Conservation (phyloP, 2,888 invertebrate genomes). For the Calliopum simillimum region DNA sequence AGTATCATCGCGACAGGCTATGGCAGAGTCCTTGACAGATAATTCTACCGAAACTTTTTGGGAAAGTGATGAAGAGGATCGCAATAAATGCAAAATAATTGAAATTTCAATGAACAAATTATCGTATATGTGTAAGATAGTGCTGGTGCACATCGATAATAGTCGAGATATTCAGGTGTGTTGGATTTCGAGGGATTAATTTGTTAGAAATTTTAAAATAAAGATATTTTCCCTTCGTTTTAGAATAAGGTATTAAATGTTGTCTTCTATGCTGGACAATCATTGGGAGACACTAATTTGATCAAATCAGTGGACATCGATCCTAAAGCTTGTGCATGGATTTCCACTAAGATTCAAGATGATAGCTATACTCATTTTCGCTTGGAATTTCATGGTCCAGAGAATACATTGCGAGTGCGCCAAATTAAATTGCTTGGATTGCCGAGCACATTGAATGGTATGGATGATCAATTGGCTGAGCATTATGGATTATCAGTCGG, state of each 20-base stretch:
- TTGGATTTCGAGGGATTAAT: constrained; percentile 25
- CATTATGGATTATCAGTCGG: constrained; percentile 24
- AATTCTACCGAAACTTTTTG: constrained; percentile 98
- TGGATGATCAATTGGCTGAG: constrained; percentile 43
- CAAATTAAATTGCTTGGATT: constrained; percentile 81
- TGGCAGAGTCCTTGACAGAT: constrained; percentile 93
- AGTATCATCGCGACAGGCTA: constrained; percentile 93
- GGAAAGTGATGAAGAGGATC: constrained; percentile 98
- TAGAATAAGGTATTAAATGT: constrained; percentile 91
- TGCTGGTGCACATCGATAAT: constrained; percentile 94
- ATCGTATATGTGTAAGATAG: constrained; percentile 68
- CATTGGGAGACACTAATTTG: constrained; percentile 83
- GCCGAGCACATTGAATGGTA: constrained; percentile 58
- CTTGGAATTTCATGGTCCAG: constrained; percentile 90
- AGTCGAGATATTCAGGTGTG: constrained; percentile 88
- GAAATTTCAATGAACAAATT: constrained; percentile 74
- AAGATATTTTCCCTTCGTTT: not conserved
- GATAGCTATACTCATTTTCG: constrained; percentile 75
- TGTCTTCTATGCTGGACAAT: constrained; percentile 86
- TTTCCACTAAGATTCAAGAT: constrained; percentile 83
- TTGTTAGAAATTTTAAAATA: not conserved
- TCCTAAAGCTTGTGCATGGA: constrained; percentile 88
- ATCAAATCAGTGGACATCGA: constrained; percentile 89
- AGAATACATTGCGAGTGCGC: constrained; percentile 88
- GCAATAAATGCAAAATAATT: constrained; percentile 90